Percentiles rank a stretch among this genome's conserved stretches.
Conservation (phyloP, 2,888 invertebrate species). For the Ormyrus pomaceus region DNA sequence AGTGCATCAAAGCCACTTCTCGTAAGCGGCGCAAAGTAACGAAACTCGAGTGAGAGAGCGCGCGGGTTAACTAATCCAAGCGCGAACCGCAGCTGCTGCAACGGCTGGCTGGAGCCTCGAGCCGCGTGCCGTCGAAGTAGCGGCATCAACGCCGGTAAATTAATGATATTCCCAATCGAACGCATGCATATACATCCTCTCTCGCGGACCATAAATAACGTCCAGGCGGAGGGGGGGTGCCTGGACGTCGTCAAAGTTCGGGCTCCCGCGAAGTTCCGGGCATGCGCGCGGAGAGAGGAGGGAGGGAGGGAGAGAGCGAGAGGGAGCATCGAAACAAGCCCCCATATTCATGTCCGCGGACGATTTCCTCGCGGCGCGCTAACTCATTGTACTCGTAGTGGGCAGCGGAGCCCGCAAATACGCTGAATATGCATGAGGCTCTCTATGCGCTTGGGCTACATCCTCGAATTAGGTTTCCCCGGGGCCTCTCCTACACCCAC, state of each 20-base stretch:
- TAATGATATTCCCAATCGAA: conserved; percentile 39
- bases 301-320: no score
- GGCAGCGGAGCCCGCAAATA: conserved; percentile 64
- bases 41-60: no score
- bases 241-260: not conserved
- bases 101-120: no score
- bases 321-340: conserved; percentile 3
- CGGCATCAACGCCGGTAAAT: not conserved
- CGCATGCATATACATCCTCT: conserved; percentile 5
- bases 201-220: not conserved
- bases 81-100: no score
- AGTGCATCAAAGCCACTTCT: no score
- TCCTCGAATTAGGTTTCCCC: conserved; percentile 71
- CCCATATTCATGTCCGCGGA: conserved; percentile 55
- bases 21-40: no score
- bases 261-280: not conserved
- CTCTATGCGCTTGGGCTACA: conserved; percentile 57
- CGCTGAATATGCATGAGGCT: conserved; percentile 72
- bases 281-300: not conserved
- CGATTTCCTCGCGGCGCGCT: conserved; percentile 59
- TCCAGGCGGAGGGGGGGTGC: no score
- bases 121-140: no score
- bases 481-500: conserved; percentile 30
- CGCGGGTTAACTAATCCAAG: no score
- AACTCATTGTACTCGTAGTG: conserved; percentile 51